Evolutionary conservation across 2,888 invertebrate genomes (phyloP), one percentile per base, ranked within the genome.

Genomic region (Frankliniella fusca): DNA sequence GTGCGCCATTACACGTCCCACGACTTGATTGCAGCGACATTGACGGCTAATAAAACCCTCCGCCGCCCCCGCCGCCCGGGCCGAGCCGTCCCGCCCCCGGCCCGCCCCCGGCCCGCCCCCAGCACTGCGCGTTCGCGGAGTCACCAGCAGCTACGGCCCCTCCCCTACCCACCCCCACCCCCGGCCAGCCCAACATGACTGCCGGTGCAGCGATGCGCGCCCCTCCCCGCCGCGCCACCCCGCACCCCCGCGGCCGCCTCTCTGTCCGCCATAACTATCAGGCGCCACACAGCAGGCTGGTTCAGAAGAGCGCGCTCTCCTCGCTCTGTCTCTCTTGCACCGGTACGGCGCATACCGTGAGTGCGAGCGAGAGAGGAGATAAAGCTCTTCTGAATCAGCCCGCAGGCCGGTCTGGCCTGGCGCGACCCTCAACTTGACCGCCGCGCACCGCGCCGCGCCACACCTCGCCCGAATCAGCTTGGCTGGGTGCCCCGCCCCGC

Each of bases 1-100:
- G 54, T 54, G 15, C 54, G 54, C 54, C 54, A 20, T 54, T 54
- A 15, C 54, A 54, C 54, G 54, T 54, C n/a, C 70, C n/a, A 70
- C 70, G 70, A n/a, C 70, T 54, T 54, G 18, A 54, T 54, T 54
- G 54, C 54, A 20, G 70, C 27, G 23, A 76, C 70, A 76, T 76
- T 76, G 70, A 27, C 70, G 70, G 70, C 70, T 76, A 76, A 23
- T 76, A 76, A 76, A 76, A 27, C 12, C 23, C 23, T n/a, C 10
- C 11, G 11, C 27, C 54, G 54, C 54, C 54, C 2, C 12, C 12
- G 12, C 70, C 27, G 23, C 70, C 70, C 11, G n/a, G n/a, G n/a
- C n/a, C n/a, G n/a, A n/a, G n/a, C 70, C 70, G 23, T 3, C 70
- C 20, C 23, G 20, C 70, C 70, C 70, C 7, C 9, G 10, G 70